Conservation (phyloP, 2,888 invertebrate species). For the Dynastes grantii region DNA sequence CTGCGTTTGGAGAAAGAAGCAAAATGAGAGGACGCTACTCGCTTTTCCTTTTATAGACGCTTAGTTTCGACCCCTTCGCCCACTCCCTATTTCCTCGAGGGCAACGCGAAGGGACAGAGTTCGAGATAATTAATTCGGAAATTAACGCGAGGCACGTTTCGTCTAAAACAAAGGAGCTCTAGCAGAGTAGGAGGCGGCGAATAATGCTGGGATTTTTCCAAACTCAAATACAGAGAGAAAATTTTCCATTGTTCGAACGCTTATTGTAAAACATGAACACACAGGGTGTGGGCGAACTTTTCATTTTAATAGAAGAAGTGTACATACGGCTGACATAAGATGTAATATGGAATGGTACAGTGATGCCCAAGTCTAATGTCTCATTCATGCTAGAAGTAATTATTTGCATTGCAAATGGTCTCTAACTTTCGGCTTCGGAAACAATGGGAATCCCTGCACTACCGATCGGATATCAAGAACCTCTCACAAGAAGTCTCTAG, state of each 20-base stretch:
- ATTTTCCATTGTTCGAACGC: slow-evolving; percentile 33
- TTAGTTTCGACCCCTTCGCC: background rate
- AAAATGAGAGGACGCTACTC: background rate
- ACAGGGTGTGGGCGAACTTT: no score
- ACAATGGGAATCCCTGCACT: no score
- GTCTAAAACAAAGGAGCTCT: slow-evolving; percentile 23
- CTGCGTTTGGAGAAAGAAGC: background rate
- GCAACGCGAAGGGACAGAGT: background rate
- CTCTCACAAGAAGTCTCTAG: no score
- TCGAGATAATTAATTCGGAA: slow-evolving; percentile 46
- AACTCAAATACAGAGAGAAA: slow-evolving; percentile 34
- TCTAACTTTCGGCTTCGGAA: no score
- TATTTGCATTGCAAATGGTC: no score
- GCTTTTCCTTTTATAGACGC: no score
- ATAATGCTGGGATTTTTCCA: slow-evolving; percentile 22
- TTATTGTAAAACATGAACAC: background rate
- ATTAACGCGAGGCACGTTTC: slow-evolving; percentile 43
- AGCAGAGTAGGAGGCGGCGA: background rate
- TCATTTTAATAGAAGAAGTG: no score
- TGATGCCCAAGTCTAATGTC: no score
- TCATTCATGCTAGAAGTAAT: no score
- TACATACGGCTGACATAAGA: no score
- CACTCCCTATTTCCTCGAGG: background rate
- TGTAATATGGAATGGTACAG: no score
- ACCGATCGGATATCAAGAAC: no score